These are phyloP conservation scores for Philypnodon macrostomus DNA, from an alignment of 2,797 vertebrate genomes.

Conservation along the genomic window DNA sequence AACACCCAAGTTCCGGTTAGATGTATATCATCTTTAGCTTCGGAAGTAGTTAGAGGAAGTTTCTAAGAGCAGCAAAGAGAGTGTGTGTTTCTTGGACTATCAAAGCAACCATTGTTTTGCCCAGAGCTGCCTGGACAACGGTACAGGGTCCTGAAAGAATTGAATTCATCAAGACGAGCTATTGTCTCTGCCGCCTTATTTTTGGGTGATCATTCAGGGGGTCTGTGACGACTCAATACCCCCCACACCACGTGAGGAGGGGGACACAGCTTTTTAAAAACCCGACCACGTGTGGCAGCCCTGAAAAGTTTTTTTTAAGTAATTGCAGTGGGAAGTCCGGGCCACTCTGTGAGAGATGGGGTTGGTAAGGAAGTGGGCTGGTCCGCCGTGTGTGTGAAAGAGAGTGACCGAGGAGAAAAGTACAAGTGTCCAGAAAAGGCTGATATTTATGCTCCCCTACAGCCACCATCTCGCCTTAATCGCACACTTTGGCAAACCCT, in stretches of 20 bases:
- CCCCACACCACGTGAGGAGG: slow-evolving; percentile 78
- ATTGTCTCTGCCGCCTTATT: slow-evolving; percentile 84
- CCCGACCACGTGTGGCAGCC: slow-evolving; percentile 80
- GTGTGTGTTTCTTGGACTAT: slow-evolving; percentile 77
- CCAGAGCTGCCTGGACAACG: slow-evolving; percentile 84
- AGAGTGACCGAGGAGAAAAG: slow-evolving; percentile 73
- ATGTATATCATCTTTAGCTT: slow-evolving; percentile 70
- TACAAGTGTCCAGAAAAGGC: slow-evolving; percentile 69
- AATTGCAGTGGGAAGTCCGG: slow-evolving; percentile 86
- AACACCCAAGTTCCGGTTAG: slow-evolving; percentile 48
- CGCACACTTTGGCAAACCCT: slow-evolving; percentile 51
- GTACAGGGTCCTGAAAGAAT: slow-evolving; percentile 84
- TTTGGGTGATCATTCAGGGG: slow-evolving; percentile 85
- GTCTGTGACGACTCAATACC: slow-evolving; percentile 87
- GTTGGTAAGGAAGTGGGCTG: slow-evolving; percentile 81
- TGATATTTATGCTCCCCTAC: slow-evolving; percentile 72
- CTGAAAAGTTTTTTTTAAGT: slow-evolving; percentile 86
- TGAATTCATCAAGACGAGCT: slow-evolving; percentile 87
- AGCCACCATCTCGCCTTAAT: slow-evolving; percentile 43
- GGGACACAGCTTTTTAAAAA: slow-evolving; percentile 83
- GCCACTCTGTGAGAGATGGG: slow-evolving; percentile 73
- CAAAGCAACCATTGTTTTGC: slow-evolving; percentile 81
- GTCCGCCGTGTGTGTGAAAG: slow-evolving; percentile 76
- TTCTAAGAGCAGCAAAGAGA: slow-evolving; percentile 62
- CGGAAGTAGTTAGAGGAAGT: slow-evolving; percentile 67